Conservation (phyloP, 2,888 invertebrate species). For the Sinopyrophorus schimmeli region DNA sequence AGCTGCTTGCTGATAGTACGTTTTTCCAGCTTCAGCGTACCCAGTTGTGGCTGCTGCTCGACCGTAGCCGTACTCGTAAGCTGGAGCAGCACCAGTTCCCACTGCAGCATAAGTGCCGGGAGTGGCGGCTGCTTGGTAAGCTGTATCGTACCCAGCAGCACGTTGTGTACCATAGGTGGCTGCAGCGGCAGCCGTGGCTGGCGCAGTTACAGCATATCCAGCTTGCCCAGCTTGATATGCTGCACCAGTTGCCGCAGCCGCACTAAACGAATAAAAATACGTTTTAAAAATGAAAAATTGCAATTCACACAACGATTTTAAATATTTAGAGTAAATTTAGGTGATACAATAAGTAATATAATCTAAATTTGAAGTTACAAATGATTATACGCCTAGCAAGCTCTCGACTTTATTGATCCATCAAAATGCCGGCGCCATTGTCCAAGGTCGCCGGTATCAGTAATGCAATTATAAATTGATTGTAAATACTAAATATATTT, state of each 20-base stretch:
- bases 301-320: no score
- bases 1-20: conserved; percentile 84
- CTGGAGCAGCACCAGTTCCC: conserved; percentile 60
- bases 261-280: no score
- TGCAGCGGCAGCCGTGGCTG: conserved; percentile 79
- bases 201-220: conserved; percentile 81
- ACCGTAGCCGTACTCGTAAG: conserved; percentile 73
- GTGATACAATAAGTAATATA: no score
- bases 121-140: conserved; percentile 80
- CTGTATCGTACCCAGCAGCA: conserved; percentile 80
- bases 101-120: conserved; percentile 67
- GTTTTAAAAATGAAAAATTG: neutral
- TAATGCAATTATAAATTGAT: conserved; percentile 20
- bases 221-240: conserved; percentile 83
- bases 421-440: conserved; percentile 54
- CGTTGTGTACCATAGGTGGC: conserved; percentile 84
- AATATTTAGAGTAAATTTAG: no score
- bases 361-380: neutral
- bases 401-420: conserved; percentile 50
- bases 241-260: conserved; percentile 74
- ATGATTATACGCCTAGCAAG: conserved; percentile 15
- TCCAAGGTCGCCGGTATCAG: conserved; percentile 52
- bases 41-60: conserved; percentile 55
- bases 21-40: conserved; percentile 79
- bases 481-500: no score